Percentiles rank a stretch among this genome's conserved stretches.
Evolutionary conservation across 2,797 vertebrate species (phyloP).

Genomic region (Thamnophis elegans): DNA sequence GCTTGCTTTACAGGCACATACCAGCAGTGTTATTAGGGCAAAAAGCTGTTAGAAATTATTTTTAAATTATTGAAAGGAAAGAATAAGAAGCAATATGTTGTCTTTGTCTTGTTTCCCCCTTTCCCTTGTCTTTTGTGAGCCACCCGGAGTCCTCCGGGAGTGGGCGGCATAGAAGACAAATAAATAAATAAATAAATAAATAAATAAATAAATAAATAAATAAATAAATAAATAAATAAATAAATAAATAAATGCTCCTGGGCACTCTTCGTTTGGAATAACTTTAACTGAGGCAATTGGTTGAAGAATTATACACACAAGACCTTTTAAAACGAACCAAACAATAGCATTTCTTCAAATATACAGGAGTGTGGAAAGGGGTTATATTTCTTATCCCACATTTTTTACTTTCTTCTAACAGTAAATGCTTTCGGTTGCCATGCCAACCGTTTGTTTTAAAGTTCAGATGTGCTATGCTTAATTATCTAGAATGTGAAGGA

Average conservation of each 20-base stretch:
- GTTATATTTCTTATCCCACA: constrained; percentile 4
- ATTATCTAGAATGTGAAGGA: constrained; percentile 38
- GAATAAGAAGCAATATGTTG: not conserved
- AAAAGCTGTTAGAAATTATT: constrained; percentile 3
- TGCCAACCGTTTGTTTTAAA: constrained; percentile 58
- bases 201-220: too few relatives aligned
- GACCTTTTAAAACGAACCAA: constrained; percentile 27
- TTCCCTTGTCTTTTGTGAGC: too few relatives aligned
- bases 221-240: too few relatives aligned
- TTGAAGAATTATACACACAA: constrained; percentile 16
- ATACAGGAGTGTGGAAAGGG: not conserved
- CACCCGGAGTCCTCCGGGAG: too few relatives aligned
- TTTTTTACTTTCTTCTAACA: constrained; percentile 43
- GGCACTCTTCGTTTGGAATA: not conserved
- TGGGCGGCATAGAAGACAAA: too few relatives aligned
- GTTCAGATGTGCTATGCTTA: constrained; percentile 44
- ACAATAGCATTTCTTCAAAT: constrained; percentile 30
- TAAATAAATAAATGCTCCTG: too few relatives aligned
- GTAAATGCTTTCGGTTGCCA: constrained; percentile 57
- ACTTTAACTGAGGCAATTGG: constrained; percentile 12
- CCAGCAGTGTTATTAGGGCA: constrained; percentile 30
- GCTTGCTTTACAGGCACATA: constrained; percentile 18
- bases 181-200: too few relatives aligned
- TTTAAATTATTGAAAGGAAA: constrained; percentile 7
- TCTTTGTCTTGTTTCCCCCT: too few relatives aligned